A percentile compares a stretch with the other conserved stretches of the same genome.
Evolutionary conservation across 2,888 invertebrate genomes (phyloP).

Genomic region (Gasteruption jaculator): DNA sequence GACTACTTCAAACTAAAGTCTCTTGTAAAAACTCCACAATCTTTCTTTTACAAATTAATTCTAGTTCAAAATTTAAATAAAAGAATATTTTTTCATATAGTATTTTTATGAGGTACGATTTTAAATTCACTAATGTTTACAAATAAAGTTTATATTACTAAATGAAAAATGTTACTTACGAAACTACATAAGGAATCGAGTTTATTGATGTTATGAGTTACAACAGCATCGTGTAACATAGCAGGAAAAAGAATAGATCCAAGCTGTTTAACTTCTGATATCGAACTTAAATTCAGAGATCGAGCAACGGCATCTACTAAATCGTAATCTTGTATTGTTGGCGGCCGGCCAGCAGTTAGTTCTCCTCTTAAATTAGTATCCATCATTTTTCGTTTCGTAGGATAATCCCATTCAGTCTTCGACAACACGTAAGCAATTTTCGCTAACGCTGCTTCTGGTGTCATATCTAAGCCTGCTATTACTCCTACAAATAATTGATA

Average conservation of each 20-base stretch:
- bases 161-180: constrained; percentile 37
- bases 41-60: too few species aligned
- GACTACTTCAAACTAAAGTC: background rate
- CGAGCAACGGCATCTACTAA: constrained; percentile 60
- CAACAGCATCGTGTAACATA: constrained; percentile 64
- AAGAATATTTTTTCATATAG: background rate
- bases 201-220: constrained; percentile 55
- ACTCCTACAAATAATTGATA: constrained; percentile 69
- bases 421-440: constrained; percentile 88
- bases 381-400: constrained; percentile 72
- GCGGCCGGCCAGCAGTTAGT: constrained; percentile 56
- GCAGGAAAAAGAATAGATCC: constrained; percentile 65
- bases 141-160: background rate
- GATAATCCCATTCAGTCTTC: constrained; percentile 64
- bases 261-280: constrained; percentile 57
- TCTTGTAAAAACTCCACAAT: too few species aligned
- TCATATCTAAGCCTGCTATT: constrained; percentile 81
- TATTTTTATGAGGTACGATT: background rate
- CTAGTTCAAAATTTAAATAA: constrained; percentile 10
- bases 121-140: background rate
- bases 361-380: constrained; percentile 76
- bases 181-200: constrained; percentile 51
- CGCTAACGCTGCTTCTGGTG: constrained; percentile 88
- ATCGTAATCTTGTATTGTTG: constrained; percentile 51
- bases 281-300: constrained; percentile 56